These are phyloP conservation scores for Pectinophora gossypiella DNA, from an alignment of 1,140 invertebrate species.

Conservation along the genomic window DNA sequence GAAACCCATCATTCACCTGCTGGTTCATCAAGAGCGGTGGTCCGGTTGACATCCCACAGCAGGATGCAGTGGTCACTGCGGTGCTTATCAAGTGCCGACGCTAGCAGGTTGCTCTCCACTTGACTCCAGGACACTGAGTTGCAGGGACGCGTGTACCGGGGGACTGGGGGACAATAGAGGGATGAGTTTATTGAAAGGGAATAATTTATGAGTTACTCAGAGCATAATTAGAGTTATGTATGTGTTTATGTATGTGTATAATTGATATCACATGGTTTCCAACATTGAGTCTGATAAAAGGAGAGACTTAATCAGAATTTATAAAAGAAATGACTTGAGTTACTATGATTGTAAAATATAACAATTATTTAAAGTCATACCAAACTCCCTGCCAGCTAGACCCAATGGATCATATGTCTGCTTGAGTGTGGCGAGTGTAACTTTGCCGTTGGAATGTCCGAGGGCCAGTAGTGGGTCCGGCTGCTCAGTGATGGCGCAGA, in stretches of 20 bases:
- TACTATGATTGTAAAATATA: too few species aligned
- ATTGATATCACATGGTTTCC: too few species aligned
- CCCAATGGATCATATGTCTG: slow-evolving; percentile 81
- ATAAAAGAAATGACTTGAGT: too few species aligned
- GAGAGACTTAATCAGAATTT: too few species aligned
- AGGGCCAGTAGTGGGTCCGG: slow-evolving; percentile 88
- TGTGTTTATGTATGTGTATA: too few species aligned
- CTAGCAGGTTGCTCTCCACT: slow-evolving; percentile 88
- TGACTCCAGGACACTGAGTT: slow-evolving; percentile 93
- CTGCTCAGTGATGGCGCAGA: slow-evolving; percentile 80
- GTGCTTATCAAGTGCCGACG: slow-evolving; percentile 91
- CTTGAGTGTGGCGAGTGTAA: slow-evolving; percentile 87
- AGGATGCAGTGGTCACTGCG: slow-evolving; percentile 87
- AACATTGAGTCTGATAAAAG: too few species aligned
- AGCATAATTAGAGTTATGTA: too few species aligned
- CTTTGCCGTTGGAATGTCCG: slow-evolving; percentile 90
- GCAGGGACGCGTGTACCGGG: slow-evolving; percentile 88
- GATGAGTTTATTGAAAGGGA: too few species aligned
- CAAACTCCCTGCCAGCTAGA: slow-evolving; percentile 85
- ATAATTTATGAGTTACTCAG: too few species aligned
- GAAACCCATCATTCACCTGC: neutral
- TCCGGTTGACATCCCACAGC: slow-evolving; percentile 86
- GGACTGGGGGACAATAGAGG: slow-evolving; percentile 74
- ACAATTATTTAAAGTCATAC: too few species aligned
- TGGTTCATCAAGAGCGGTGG: slow-evolving; percentile 33